phyloP scores from a whole-genome alignment of 2,888 invertebrate genomes.

The Torymus aiolomorphi region DNA sequence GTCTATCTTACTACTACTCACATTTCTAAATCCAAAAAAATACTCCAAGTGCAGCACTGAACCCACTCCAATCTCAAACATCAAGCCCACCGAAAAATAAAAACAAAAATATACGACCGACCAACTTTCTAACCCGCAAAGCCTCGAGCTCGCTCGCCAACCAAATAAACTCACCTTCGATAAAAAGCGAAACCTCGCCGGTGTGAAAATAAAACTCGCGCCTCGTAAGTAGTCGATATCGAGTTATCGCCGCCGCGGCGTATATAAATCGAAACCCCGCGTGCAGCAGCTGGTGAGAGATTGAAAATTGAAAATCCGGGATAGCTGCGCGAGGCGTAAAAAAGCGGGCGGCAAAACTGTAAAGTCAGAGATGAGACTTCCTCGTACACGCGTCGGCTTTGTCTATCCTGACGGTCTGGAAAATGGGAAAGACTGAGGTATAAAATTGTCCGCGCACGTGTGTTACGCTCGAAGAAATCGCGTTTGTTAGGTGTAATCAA shows the following conservation, averaged over 20 bases:
- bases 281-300: not conserved
- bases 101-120: too few relatives aligned
- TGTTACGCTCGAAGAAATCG: not conserved
- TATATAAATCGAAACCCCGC: slow-evolving; percentile 9
- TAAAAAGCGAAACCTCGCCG: too few relatives aligned
- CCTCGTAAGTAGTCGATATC: slow-evolving; percentile 26
- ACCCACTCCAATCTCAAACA: too few relatives aligned
- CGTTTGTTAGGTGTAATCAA: too few relatives aligned
- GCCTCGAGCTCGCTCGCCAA: too few relatives aligned
- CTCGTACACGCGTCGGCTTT: not conserved
- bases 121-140: too few relatives aligned
- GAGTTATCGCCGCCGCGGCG: not conserved
- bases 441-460: slow-evolving; percentile 46
- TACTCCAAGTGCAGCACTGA: too few relatives aligned
- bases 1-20: too few relatives aligned
- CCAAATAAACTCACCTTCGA: too few relatives aligned
- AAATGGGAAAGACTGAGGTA: slow-evolving; percentile 47
- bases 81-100: too few relatives aligned
- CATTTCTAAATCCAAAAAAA: too few relatives aligned
- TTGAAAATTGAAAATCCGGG: slow-evolving; percentile 29
- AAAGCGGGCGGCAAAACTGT: not conserved
- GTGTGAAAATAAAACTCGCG: not conserved
- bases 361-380: slow-evolving; percentile 15
- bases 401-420: slow-evolving; percentile 46
- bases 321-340: not conserved